Base-by-base conservation (phyloP, 2,113 vertebrate genomes). In the Myrmophylax atrothorax region DNA sequence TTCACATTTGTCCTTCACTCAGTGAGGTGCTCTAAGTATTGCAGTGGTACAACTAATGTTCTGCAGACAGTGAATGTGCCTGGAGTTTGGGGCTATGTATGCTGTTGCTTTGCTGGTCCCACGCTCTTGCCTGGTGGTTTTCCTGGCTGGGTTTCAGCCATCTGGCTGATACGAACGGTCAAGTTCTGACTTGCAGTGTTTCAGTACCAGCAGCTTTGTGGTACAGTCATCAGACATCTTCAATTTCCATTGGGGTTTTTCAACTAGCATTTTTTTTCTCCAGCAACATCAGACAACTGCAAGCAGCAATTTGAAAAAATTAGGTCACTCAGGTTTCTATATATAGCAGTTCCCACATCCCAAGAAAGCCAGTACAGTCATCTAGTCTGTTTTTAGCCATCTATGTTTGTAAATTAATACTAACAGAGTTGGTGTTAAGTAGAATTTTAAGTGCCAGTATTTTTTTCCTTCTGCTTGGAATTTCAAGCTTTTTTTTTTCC, bases 301-400 rank as follows among this genome's bases (percentile, higher is more conserved):
- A 95, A 96, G 69, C 73, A 95, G 47, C 80, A 81, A 37, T 87
- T 94, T 69, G 52, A 80, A 93, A 84, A 96, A 97, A 82, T 60
- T 64, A 92, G 67, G 70, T 70, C 78, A 10, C 67, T 95, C 49
- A 25, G 29, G 42, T 94, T 97, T 81, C 73, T 95, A 67, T 95
- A 84, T 82, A 84, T 97, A 96, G 70, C 52, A 83, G 59, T 67
- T 66, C 67, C 96, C 33, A 83, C 77, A 77, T 66, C 62, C 59
- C 80, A 63, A 88, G 92, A 75, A 81, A 67, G 81, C n/a, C 13
- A 73, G 42, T 62, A 44, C 40, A 84, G 69, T 93, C 58, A 87
- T 80, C 46, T 22, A 73, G 60, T 35, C 92, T 95, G 56, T 25
- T 94, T 96, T 97, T 87, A 95, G 90, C 66, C 56, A 14, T 85